Base-by-base conservation (phyloP, 2,113 vertebrate genomes). In the Percopsis transmontana region DNA sequence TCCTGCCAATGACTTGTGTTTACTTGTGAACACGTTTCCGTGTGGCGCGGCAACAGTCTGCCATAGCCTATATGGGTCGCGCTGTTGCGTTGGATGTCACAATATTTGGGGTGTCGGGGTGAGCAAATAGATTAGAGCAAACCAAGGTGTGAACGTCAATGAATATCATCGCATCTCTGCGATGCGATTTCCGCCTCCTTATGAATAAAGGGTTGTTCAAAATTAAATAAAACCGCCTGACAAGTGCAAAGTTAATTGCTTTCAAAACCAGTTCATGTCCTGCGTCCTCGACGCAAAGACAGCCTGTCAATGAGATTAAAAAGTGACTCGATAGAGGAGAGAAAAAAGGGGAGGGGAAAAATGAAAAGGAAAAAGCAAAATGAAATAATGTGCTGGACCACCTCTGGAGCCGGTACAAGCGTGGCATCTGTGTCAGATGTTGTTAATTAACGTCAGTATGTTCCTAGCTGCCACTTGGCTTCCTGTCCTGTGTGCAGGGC, bases 401-500 rank as follows among this genome's bases (percentile, higher is more conserved):
- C 91, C 91, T 92, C 90, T 83, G 20, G 91, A 82, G 92, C 86
- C 65, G 87, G 80, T 88, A 91, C 90, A 92, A 91, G 87, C 85
- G 69, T 88, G 83, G 91, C 91, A 92, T 92, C 92, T 92, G 90
- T 92, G 90, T 92, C 91, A 92, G 90, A 92, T 92, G 91, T 91
- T 92, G 91, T 91, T 93, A 92, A 93, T 92, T 92, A 92, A 92
- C 86, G 88, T 92, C 90, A 91, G 90, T 91, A 89, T 92, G 92
- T 90, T 91, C 71, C 87, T 89, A 61, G 70, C 91, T 89, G 89
- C 79, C 89, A 88, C 89, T 89, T 86, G 81, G 85, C 88, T 91
- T 91, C 89, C 87, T 90, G 89, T 90, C 84, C 85, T 88, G 78
- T 75, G 75, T 66, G 66, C 88, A 77, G 83, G 86, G 86, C 86